Base-by-base conservation (phyloP, 1,140 invertebrate genomes). In the Carcinoscorpius rotundicauda region DNA sequence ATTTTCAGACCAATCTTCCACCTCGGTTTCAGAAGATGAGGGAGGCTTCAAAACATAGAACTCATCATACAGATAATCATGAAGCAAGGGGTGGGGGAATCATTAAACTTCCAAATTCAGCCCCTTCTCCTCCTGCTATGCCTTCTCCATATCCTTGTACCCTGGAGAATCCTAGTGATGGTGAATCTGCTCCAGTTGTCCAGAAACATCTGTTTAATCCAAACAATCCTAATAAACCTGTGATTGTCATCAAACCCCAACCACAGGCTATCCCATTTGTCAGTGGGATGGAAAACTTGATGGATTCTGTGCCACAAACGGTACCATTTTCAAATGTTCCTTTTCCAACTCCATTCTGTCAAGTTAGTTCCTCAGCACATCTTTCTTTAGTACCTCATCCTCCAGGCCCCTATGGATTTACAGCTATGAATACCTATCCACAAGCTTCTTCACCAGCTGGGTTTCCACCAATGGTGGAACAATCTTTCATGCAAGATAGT, bases 151-250 rank as follows among this genome's bases (percentile, higher is more conserved):
- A 57, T 57, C 48, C n/a, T 10, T 11, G 48, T 10, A 57, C n/a
- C 4, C 48, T 10, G n/a, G 56, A 57, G 48, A 10, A 57, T 72
- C 29, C 72, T 73, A 60, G 64, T 68, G 58, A 71, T 59, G 64
- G 63, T 70, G n/a, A 64, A 70, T 55, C 9, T 63, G 6, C 73
- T 73, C 50, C 75, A 75, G 62, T 60, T 56, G 64, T 66, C 50
- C 79, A 80, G 69, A 81, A 80, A 71, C 82, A 78, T 5, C 71
- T 87, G 10, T 86, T 82, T 73, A 83, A 87, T 76, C 85, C 83
- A 4, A 84, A 85, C 68, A 87, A 87, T 77, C 85, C 85, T 3
- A 80, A 80, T 68, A 85, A 84, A 75, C 85, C 85, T 11, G 85
- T 86, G 65, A 78, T 86, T 68, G 80, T 86, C 11, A 80, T 69